Evolutionary conservation across 2,797 vertebrate species (phyloP).

Genomic region (Hemitrygon akajei): DNA sequence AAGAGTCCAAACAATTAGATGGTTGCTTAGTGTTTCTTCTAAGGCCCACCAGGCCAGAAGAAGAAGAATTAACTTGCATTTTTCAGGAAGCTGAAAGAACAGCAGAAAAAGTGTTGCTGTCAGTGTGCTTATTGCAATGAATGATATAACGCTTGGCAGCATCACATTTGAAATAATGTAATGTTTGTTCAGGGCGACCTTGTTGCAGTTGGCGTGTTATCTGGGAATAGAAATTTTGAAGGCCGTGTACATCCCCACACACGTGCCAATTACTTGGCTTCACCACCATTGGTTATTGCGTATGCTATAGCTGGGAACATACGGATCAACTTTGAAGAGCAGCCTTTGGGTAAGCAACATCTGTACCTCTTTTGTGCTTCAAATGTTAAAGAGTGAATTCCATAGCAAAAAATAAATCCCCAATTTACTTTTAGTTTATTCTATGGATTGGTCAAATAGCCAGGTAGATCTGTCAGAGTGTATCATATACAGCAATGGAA

Average conservation of each 20-base stretch:
- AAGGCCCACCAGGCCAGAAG: neutral
- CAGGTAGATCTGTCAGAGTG: neutral
- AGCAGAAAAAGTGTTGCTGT: neutral
- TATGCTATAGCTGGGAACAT: conserved; percentile 89
- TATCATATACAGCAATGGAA: neutral
- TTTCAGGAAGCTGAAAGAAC: neutral
- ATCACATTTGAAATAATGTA: conserved; percentile 4
- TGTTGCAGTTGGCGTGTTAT: conserved; percentile 81
- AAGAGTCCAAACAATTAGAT: neutral
- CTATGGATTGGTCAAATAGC: neutral
- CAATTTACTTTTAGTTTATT: neutral
- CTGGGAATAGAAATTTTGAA: conserved; percentile 96
- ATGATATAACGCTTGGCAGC: neutral
- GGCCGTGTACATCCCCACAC: conserved; percentile 93
- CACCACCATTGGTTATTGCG: conserved; percentile 86
- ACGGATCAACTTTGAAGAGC: conserved; percentile 81
- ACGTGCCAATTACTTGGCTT: conserved; percentile 90
- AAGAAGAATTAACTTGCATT: neutral
- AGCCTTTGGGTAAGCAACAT: conserved; percentile 75
- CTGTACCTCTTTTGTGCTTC: neutral
- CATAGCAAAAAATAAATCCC: neutral
- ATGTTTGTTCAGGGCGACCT: conserved; percentile 73
- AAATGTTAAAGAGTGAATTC: neutral
- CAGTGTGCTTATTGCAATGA: neutral
- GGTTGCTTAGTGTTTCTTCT: neutral